Evolutionary conservation across 1,140 invertebrate genomes (phyloP), one percentile per base, ranked within the genome.

Genomic region (Conopomorpha cramerella): DNA sequence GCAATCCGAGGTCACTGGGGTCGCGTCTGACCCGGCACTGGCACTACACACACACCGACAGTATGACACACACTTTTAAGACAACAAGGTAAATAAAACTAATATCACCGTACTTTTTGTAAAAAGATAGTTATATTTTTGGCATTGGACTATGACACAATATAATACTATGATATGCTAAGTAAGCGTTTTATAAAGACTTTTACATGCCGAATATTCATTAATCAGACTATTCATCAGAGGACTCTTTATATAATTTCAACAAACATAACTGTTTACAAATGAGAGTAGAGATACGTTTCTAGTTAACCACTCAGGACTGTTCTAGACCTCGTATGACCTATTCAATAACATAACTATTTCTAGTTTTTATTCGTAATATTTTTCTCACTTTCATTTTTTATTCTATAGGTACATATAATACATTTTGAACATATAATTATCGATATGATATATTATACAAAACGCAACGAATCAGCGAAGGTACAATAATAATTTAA

Each of bases 41-140:
- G n/a, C n/a, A n/a, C n/a, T n/a, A n/a, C n/a, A n/a, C n/a, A n/a
- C n/a, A n/a, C n/a, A n/a, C n/a, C n/a, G n/a, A n/a, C n/a, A n/a
- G n/a, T n/a, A n/a, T n/a, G n/a, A n/a, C n/a, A n/a, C n/a, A n/a
- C n/a, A n/a, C n/a, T n/a, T n/a, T n/a, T n/a, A n/a, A n/a, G n/a
- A n/a, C n/a, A n/a, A n/a, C n/a, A 45, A 55, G 55, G 39, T 54
- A 72, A 76, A 72, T 76, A 68, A 76, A 76, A 72, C 67, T 52
- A 71, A 59, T 47, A 44, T 49, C 60, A 68, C 60, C 50, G n/a
- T 68, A 62, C 71, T 76, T 76, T 76, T 76, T 72, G 64, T 72
- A 76, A 76, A 76, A 76, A 76, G 71, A 74, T 76, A 76, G 70
- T 76, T 76, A 76, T 76, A 76, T 76, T 76, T 76, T 76, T 76